These are phyloP conservation scores for Germaria angustata DNA, from an alignment of 2,888 invertebrate genomes.

Conservation along the genomic window DNA sequence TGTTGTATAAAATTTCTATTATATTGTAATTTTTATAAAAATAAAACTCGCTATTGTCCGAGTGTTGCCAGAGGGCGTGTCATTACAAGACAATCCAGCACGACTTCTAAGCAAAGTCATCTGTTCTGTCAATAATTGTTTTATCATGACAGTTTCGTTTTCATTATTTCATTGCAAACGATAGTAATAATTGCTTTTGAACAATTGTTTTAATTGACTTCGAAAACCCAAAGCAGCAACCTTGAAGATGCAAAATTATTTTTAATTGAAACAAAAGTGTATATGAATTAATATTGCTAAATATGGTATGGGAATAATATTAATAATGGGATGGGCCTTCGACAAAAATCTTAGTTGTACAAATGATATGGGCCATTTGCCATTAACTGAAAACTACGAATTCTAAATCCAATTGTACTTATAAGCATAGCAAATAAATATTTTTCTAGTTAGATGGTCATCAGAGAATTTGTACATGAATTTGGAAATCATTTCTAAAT, in stretches of 20 bases:
- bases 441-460: too few species aligned
- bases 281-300: not conserved
- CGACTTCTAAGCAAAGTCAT: constrained; percentile 62
- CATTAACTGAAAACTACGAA: not conserved
- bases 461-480: too few species aligned
- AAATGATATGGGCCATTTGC: constrained; percentile 14
- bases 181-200: constrained; percentile 57
- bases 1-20: constrained; percentile 22
- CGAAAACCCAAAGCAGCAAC: constrained; percentile 39
- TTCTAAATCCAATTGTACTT: too few species aligned
- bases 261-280: constrained; percentile 2
- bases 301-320: constrained; percentile 42
- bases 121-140: constrained; percentile 66
- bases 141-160: constrained; percentile 64
- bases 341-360: not conserved
- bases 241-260: constrained; percentile 60
- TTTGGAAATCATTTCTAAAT: too few species aligned
- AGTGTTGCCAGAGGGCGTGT: constrained; percentile 66
- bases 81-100: constrained; percentile 67
- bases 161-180: constrained; percentile 15
- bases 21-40: constrained; percentile 30
- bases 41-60: constrained; percentile 55
- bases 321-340: constrained; percentile 34
- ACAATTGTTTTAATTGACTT: constrained; percentile 65
- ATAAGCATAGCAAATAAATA: too few species aligned